Evolutionary conservation across 2,888 invertebrate genomes (phyloP), one percentile per base, ranked within the genome.

Genomic region (Oligia fasciuncula): DNA sequence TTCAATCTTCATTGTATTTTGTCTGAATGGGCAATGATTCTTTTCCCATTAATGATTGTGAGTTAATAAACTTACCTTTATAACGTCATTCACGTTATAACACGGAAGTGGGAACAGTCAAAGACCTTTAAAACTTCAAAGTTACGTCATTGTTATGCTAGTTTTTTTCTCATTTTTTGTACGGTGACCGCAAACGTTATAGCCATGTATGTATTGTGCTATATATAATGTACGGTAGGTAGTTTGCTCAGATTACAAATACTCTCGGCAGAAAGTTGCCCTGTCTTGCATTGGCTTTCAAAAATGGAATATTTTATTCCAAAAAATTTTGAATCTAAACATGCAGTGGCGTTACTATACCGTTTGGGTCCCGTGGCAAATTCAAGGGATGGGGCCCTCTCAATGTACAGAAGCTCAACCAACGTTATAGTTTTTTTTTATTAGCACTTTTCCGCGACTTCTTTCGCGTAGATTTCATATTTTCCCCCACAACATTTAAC

Each of bases 41-140:
- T 62, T 73, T 40, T 35, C 4, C 6, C 19, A 66, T 23, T 0
- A 57, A 40, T 74, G 17, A 81, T 54, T 49, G 40, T 40, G 40
- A 63, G 54, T 65, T 79, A 57, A 54, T 81, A 73, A 81, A 79
- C 75, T 57, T 57, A 9, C 4, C 2, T 29, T 17, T 8, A 2
- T 6, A 14, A 40, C 19, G 29, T 76, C 43, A 51, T 43, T 19
- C 9, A 51, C 19, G 19, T 19, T n/a, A 35, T 67, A 66, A 77
- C 54, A 60, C 43, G 80, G 84, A 62, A 23, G 77, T 83, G 9
- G 35, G 19, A 46, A 68, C 67, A 77, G 83, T 83, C 80, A 77
- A 68, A 77, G 54, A 77, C 84, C 84, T 76, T 60, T 19, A 51
- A 43, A 66, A 29, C 19, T 23, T 75, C 17, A 60, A 49, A 29